phyloP scores from a whole-genome alignment of 2,113 vertebrate genomes.

The Oxyura jamaicensis region DNA sequence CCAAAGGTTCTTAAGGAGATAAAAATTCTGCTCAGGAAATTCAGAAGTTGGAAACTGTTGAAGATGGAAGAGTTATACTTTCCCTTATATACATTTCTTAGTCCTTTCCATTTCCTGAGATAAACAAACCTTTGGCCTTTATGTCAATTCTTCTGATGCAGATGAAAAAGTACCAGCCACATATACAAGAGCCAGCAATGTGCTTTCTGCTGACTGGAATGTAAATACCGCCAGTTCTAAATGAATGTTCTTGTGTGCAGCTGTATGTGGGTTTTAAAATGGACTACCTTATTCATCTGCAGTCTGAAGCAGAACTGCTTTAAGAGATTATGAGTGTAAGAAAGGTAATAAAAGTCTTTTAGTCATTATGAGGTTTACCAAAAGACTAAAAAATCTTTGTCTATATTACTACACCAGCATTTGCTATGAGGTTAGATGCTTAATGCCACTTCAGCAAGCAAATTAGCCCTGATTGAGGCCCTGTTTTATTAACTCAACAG shows the following conservation, averaged over 20 bases:
- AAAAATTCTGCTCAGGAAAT: neutral
- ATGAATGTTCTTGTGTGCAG: neutral
- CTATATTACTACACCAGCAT: neutral
- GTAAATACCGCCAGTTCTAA: neutral
- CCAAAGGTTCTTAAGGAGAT: neutral
- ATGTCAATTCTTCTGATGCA: neutral
- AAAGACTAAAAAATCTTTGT: neutral
- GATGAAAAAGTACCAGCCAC: neutral
- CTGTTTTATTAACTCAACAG: neutral
- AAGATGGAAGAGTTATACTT: neutral
- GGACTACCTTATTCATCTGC: neutral
- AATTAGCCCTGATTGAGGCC: neutral
- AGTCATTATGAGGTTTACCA: neutral
- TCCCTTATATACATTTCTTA: neutral
- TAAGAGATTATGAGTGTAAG: neutral
- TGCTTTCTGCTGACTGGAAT: neutral
- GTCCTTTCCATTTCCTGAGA: neutral
- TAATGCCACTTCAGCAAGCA: neutral
- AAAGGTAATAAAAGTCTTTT: neutral
- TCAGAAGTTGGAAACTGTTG: neutral
- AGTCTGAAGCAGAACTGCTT: neutral
- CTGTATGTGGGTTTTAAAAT: neutral
- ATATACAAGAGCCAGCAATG: neutral
- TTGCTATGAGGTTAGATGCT: neutral
- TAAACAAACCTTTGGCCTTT: neutral